Evolutionary conservation across 2,113 vertebrate species (phyloP), one percentile per base, ranked within the genome.

Genomic region (Atherinomorus stipes): DNA sequence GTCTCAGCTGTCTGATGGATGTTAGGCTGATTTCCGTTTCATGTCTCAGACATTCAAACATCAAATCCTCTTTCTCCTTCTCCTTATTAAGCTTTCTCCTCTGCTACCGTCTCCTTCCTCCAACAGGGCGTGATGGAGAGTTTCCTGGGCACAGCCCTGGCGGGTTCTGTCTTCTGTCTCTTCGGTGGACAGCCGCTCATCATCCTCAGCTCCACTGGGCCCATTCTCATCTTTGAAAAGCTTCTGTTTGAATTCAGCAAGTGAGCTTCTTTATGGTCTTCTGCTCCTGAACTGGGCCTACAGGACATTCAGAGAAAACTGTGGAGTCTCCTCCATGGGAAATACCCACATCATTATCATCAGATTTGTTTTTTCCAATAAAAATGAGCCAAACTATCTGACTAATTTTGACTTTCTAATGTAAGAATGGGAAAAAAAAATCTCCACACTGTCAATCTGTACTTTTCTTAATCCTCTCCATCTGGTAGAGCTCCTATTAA

Each of bases 201-300:
- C 92, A 99, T 99, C 87, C 96, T 99, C 85, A 99, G 98, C 93
- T 99, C 98, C 89, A 99, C 98, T 0, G 98, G 98, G 11, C 98
- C 98, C 86, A 99, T 99, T 85, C 98, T 99, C 90, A 96, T 99
- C 94, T 99, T 99, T 0, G 98, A 99, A 88, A 99, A 99, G 82
- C 96, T 99, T 53, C 96, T 99, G 52, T 99, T 93, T 1, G 97
- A 99, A 80, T 99, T 99, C 94, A 98, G 98, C 98, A 99, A 97
- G 98, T 99, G 94, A 94, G 97, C 88, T 13, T 60, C 31, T 63
- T 50, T 37, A 7, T 31, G 28, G 28, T 31, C 28, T 31, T 31
- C 28, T 49, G 31, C 18, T 37, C 19, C 40, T 49, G 26, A 18
- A 57, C 22, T 21, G 52, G 28, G 37, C 15, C 3, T 22, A 22